Base-by-base conservation (phyloP, 1,140 invertebrate species). In the Phymastichus coffea region DNA sequence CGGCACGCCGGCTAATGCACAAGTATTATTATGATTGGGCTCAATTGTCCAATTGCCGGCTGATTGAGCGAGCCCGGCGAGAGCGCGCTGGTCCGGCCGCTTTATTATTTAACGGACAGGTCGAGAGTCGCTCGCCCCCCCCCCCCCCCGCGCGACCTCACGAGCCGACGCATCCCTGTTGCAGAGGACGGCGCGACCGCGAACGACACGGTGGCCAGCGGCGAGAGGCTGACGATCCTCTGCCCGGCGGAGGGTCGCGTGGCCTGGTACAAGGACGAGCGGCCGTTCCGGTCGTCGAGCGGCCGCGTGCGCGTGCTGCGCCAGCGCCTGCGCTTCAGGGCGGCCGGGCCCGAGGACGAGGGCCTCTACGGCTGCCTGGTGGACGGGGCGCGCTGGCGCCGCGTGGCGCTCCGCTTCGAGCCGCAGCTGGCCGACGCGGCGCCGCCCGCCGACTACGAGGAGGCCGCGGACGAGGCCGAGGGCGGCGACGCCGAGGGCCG, bases 1-100 rank as follows among this genome's bases (percentile, higher is more conserved):
- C 28, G 28, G 28, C 28, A 12, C 6, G 28, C 28, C 28, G 6
- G 28, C 53, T 53, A 54, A 63, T 61, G 62, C 65, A 62, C 63
- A 63, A 57, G 65, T 61, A 71, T 71, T 75, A 77, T 79, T 78
- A 75, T 77, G 74, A 80, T 79, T 80, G 75, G 70, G 74, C 74
- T 78, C 77, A 80, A 80, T 80, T 80, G 78, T 80, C 64, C 77
- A 79, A 78, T 80, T 80, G 74, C 53, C 64, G 67, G 71, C 70
- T 78, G 76, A 70, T 75, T 78, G 76, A 79, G 77, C 78, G 73
- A 65, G 68, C 33, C 37, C 52, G 4, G 33, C 44, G 20, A 37
- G 23, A 35, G 25, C 23, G 40, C 12, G 51, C 26, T 17, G 12
- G 15, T 37, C 3, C 10, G 25, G 17, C 33, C 51, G 57, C 51